phyloP scores from a whole-genome alignment of 2,888 invertebrate species.

The Athalia cordata region DNA sequence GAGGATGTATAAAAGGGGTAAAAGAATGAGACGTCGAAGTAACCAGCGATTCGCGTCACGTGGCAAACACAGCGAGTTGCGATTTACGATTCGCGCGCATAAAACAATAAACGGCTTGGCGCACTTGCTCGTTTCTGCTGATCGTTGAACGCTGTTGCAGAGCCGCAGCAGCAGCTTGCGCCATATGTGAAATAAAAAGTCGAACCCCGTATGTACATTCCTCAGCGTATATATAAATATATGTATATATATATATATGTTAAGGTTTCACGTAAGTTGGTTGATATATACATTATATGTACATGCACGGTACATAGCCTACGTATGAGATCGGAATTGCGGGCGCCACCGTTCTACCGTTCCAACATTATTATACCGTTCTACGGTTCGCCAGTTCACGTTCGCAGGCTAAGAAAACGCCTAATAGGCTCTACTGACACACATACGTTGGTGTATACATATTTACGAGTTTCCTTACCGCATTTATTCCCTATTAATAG shows the following conservation, averaged over 20 bases:
- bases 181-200: conserved; percentile 42
- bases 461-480: conserved; percentile 24
- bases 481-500: conserved; percentile 5
- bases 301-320: too few species aligned
- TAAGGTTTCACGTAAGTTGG: neutral
- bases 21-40: neutral
- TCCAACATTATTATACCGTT: neutral
- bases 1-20: too few species aligned
- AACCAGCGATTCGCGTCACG: conserved; percentile 35
- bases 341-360: conserved; percentile 27
- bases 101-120: neutral
- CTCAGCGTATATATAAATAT: neutral
- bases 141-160: neutral
- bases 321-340: neutral
- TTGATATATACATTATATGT: too few species aligned
- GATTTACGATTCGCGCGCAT: conserved; percentile 29
- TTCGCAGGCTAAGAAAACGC: neutral
- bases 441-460: conserved; percentile 28
- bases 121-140: too few species aligned
- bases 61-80: neutral
- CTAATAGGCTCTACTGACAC: conserved; percentile 29
- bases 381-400: neutral
- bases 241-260: neutral
- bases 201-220: conserved; percentile 29
- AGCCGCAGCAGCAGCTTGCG: neutral